phyloP scores from a whole-genome alignment of 2,113 vertebrate species.

The Microtus pennsylvanicus region DNA sequence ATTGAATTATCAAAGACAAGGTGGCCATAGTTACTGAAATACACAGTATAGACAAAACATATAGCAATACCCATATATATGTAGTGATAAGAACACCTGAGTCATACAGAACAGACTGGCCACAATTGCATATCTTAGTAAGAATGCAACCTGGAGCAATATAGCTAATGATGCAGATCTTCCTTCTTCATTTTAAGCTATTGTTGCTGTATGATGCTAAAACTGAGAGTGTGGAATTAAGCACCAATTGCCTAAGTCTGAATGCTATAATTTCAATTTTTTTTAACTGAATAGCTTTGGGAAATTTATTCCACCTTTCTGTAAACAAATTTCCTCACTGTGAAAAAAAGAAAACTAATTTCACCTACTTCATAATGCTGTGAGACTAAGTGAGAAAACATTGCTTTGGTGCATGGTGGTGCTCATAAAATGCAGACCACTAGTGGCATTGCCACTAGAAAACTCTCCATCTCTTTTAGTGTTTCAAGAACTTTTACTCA shows the following conservation, averaged over 20 bases:
- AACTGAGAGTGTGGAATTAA: not conserved
- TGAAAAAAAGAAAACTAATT: not conserved
- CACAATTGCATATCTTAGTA: not conserved
- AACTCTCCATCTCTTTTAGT: not conserved
- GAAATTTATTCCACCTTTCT: not conserved
- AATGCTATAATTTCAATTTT: not conserved
- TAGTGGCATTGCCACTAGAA: not conserved
- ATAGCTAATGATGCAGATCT: not conserved
- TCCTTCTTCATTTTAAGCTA: not conserved
- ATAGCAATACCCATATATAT: not conserved
- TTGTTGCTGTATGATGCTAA: not conserved
- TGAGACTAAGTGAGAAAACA: not conserved
- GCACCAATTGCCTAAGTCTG: not conserved
- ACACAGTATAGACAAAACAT: not conserved
- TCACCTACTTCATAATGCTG: not conserved
- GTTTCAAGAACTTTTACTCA: not conserved
- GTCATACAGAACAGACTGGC: rapidly evolving
- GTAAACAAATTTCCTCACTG: not conserved
- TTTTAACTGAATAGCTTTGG: not conserved
- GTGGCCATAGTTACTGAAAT: not conserved
- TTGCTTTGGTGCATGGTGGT: too few relatives aligned
- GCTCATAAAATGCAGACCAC: not conserved
- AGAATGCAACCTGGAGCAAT: not conserved
- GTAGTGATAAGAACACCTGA: not conserved
- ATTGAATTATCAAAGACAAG: not conserved